Evolutionary conservation across 2,888 invertebrate genomes (phyloP).

Genomic region (Aspidiotus rigidus): DNA sequence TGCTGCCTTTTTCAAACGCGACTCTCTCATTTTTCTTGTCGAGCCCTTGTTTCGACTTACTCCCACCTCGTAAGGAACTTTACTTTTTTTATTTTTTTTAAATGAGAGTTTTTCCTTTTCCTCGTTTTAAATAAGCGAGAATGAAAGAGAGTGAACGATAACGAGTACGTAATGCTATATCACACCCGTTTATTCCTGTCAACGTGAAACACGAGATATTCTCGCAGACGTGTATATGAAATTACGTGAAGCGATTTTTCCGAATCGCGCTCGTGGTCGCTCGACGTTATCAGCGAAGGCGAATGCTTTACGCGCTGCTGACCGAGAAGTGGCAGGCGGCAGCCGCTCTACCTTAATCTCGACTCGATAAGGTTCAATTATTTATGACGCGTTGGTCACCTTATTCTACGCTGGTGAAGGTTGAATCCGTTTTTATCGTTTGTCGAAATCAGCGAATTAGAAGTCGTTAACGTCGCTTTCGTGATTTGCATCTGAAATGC

Average conservation of each 20-base stretch:
- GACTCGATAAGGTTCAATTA: too few species aligned
- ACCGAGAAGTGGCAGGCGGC: too few species aligned
- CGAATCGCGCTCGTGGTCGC: too few species aligned
- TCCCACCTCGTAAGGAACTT: constrained; percentile 11
- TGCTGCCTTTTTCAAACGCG: neutral
- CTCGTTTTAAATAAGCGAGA: constrained; percentile 5
- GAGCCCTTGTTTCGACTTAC: neutral
- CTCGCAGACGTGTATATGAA: neutral
- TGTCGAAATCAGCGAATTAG: too few species aligned
- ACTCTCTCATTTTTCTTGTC: neutral
- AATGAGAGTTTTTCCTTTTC: constrained; percentile 9
- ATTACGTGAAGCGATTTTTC: neutral
- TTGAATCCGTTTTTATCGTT: too few species aligned
- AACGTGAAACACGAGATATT: constrained; percentile 22
- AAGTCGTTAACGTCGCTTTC: too few species aligned
- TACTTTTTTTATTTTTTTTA: constrained; percentile 8
- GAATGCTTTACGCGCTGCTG: too few species aligned
- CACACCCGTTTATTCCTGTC: constrained; percentile 23
- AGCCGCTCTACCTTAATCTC: too few species aligned
- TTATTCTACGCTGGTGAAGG: too few species aligned
- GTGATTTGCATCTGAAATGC: too few species aligned
- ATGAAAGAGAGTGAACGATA: constrained; percentile 1
- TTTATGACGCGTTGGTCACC: too few species aligned
- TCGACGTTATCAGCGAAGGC: too few species aligned
- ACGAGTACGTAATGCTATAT: constrained; percentile 3